Evolutionary conservation across 2,113 vertebrate species (phyloP).

Genomic region (Camelus bactrianus): DNA sequence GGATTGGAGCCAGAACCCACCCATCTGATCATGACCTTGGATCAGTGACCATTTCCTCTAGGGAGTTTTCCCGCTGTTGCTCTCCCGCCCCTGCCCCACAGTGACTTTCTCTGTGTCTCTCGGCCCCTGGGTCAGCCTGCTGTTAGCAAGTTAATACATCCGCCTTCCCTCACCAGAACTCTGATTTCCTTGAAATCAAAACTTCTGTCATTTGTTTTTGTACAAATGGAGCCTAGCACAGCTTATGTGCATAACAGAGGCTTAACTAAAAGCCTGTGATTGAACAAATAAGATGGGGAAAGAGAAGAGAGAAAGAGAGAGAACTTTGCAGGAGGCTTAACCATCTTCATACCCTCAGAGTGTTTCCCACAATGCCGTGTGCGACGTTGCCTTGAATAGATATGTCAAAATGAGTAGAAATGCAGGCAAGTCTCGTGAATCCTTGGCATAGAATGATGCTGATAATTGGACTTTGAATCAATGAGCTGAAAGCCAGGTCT

Average conservation of each 20-base stretch:
- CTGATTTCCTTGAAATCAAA: background rate
- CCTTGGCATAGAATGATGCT: background rate
- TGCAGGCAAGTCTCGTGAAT: background rate
- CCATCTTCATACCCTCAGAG: background rate
- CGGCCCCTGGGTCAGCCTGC: background rate
- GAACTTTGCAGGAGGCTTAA: background rate
- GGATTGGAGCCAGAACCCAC: background rate
- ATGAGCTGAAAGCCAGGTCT: background rate
- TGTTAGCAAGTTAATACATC: background rate
- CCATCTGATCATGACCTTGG: background rate
- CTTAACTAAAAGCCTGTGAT: background rate
- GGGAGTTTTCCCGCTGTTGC: background rate
- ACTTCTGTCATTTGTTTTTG: background rate
- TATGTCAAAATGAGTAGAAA: background rate
- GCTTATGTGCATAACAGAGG: background rate
- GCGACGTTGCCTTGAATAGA: background rate
- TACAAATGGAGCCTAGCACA: background rate
- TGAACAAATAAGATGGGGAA: background rate
- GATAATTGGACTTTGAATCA: background rate
- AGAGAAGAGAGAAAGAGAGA: background rate
- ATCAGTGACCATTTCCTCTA: background rate
- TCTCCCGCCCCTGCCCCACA: background rate
- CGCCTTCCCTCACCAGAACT: background rate
- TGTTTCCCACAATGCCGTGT: background rate
- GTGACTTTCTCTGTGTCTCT: background rate